Conservation (phyloP, 37 sponge, comb jelly and placozoan species). For the Hexactinellida sp. region DNA sequence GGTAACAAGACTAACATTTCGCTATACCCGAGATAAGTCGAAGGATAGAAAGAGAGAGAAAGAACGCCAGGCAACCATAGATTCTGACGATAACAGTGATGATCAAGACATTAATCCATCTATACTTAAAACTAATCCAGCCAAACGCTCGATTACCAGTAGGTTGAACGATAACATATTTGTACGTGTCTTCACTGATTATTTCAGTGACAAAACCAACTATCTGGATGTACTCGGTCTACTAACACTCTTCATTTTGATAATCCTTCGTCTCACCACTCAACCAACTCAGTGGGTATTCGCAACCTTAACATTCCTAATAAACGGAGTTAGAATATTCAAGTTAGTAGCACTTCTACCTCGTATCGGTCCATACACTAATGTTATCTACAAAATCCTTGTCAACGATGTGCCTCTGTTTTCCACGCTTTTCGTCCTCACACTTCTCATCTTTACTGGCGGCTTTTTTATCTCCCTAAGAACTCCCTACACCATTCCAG, state of each 20-base stretch:
- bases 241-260: not conserved
- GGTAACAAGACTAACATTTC: not conserved
- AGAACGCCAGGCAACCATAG: not conserved
- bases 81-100: not conserved
- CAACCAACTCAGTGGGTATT: constrained; percentile 7
- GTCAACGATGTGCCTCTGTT: not conserved
- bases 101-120: not conserved
- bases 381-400: not conserved
- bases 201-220: not conserved
- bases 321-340: not conserved
- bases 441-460: not conserved
- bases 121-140: not conserved
- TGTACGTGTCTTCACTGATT: not conserved
- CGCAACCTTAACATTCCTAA: not conserved
- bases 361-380: not conserved
- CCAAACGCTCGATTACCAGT: not conserved
- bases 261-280: not conserved
- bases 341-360: not conserved
- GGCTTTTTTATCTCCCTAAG: not conserved
- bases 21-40: not conserved
- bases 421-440: not conserved
- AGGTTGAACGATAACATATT: not conserved
- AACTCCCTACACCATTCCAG: not conserved
- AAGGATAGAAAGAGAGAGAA: not conserved
- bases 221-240: not conserved